phyloP scores from a whole-genome alignment of 1,140 invertebrate species.

The Danaus plexippus region DNA sequence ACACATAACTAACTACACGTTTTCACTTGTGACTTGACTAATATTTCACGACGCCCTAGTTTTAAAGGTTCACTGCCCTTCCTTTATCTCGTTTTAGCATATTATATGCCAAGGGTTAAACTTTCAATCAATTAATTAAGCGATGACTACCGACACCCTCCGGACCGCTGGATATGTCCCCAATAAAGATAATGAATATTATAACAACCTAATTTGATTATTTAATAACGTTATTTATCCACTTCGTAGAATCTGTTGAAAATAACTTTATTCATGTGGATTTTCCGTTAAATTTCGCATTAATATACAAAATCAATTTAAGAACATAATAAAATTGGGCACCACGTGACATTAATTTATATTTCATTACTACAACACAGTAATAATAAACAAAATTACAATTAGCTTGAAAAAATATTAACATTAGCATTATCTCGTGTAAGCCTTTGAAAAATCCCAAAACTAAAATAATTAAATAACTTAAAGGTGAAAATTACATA shows the following conservation, averaged over 20 bases:
- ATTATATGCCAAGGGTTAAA: constrained; percentile 63
- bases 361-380: no score
- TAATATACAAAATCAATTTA: no score
- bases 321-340: no score
- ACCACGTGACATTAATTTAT: no score
- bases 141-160: constrained; percentile 53
- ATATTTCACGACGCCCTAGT: constrained; percentile 65
- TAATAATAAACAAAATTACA: no score
- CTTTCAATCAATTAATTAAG: constrained; percentile 70
- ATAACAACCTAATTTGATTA: constrained; percentile 46
- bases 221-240: constrained; percentile 49
- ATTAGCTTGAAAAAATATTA: no score
- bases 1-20: constrained; percentile 61
- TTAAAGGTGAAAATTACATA: no score
- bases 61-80: constrained; percentile 59
- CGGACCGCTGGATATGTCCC: constrained; percentile 40
- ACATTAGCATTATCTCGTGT: no score
- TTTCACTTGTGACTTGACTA: constrained; percentile 62
- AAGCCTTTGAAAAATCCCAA: no score
- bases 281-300: no score
- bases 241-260: constrained; percentile 24
- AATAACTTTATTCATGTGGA: constrained; percentile 6
- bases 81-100: constrained; percentile 64
- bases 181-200: constrained; percentile 60
- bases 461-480: no score